Base-by-base conservation (phyloP, 2,797 vertebrate species). In the Gobionotothen gibberifrons region DNA sequence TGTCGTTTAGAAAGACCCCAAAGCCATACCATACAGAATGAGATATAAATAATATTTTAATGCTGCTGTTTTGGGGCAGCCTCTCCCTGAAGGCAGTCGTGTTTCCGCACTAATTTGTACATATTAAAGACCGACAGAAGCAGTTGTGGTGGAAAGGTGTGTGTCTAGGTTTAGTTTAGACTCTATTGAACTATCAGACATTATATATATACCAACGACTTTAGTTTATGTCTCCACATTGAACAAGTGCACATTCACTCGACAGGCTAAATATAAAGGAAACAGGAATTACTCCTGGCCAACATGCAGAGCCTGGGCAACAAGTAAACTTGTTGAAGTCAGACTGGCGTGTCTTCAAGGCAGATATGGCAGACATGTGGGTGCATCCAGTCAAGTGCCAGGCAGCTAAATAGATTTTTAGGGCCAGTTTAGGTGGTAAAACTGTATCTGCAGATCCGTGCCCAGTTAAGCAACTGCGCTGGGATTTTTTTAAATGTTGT, bases 401-500 rank as follows among this genome's bases (percentile, higher is more conserved):
- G 59, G 63, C 66, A 82, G 59, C 70, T 56, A 79, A 67, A 77
- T 17, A 3, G 48, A 43, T 63, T 78, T 83, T 68, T 22, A 46
- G 36, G 43, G 69, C 74, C 74, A 83, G 74, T 47, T 72, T 63
- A 9, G 52, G 22, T 53, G 52, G 43, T 73, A 63, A 78, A 84
- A 83, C 58, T 49, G 44, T 72, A 22, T 79, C 74, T 75, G 72
- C 70, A 81, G 83, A 84, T 79, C 56, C 66, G 51, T 71, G 47
- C 71, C 68, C 82, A 72, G 75, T 79, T 82, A 29, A 57, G 59
- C 46, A 65, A 62, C 44, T 63, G 72, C 32, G 53, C 62, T 16
- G 78, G 47, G 61, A 85, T 78, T 72, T 58, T 51, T 32, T 7
- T 7, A 3, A 42, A 59, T 44, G 64, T 65, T 73, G 54, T 46